These are phyloP conservation scores for Sminthurinus aureus DNA, from an alignment of 2,888 invertebrate species.

Conservation along the genomic window DNA sequence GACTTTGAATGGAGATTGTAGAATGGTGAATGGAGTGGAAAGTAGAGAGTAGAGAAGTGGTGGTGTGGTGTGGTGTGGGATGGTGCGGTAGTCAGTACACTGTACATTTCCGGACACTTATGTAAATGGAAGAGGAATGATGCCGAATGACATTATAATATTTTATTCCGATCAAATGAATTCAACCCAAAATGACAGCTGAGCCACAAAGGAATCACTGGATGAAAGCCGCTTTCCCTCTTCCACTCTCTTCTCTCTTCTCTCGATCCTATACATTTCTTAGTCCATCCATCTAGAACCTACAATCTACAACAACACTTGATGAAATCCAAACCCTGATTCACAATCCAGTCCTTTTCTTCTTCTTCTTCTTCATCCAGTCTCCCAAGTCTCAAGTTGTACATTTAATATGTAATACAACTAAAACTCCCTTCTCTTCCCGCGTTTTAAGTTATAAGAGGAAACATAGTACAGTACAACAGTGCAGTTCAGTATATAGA, in stretches of 20 bases:
- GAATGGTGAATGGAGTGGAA: neutral
- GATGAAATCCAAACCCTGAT: neutral
- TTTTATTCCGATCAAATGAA: slow-evolving; percentile 40
- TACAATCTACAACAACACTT: neutral
- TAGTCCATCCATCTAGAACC: no score
- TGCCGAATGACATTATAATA: slow-evolving; percentile 41
- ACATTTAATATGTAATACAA: neutral
- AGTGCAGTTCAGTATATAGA: no score
- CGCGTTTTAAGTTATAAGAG: no score
- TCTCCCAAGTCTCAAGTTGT: neutral
- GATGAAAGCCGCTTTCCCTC: slow-evolving; percentile 5
- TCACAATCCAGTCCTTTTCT: neutral
- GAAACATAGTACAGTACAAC: no score
- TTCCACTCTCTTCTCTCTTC: no score
- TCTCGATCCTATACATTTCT: no score
- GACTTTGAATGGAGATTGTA: neutral
- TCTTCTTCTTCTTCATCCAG: no score
- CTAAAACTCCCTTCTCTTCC: no score
- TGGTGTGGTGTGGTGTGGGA: neutral
- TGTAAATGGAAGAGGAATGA: slow-evolving; percentile 41
- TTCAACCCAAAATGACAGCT: slow-evolving; percentile 35
- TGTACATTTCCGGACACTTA: slow-evolving; percentile 35
- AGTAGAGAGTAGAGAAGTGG: neutral
- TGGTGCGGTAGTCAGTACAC: no score
- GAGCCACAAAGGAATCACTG: slow-evolving; percentile 20